A percentile compares a stretch with the other conserved stretches of the same genome.
These are phyloP conservation scores for Drosophila subpulchrella DNA, from an alignment of 1,140 invertebrate species.

Conservation along the genomic window DNA sequence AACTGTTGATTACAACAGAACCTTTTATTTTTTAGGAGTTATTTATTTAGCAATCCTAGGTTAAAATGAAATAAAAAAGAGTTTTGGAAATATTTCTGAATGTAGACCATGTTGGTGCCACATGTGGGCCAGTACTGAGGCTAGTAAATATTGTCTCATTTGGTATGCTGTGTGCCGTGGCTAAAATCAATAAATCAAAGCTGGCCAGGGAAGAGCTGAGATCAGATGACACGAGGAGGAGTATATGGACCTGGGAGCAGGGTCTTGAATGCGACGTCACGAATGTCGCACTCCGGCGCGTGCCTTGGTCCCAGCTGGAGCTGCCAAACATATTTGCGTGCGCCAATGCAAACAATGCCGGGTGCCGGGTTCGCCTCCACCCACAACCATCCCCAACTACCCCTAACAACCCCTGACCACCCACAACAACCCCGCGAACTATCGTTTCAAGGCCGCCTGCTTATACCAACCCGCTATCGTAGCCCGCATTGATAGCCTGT, in stretches of 20 bases:
- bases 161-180: conserved; percentile 69
- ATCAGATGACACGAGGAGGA: not conserved
- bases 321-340: conserved; percentile 73
- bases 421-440: conserved; percentile 5
- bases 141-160: conserved; percentile 77
- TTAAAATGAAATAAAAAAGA: not conserved
- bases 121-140: conserved; percentile 55
- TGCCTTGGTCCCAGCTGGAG: conserved; percentile 60
- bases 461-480: conserved; percentile 32
- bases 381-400: not conserved
- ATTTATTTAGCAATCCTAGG: too few species aligned
- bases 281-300: conserved; percentile 70
- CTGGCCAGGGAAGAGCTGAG: conserved; percentile 25
- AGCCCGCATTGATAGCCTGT: conserved; percentile 52
- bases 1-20: too few species aligned
- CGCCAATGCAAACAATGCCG: conserved; percentile 70
- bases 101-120: conserved; percentile 22
- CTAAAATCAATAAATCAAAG: conserved; percentile 83
- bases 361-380: not conserved
- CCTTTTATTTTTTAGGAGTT: not conserved
- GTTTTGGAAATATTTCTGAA: not conserved
- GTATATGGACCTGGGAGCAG: conserved; percentile 8
- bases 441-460: conserved; percentile 57
- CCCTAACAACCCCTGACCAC: not conserved
- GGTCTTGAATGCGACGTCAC: conserved; percentile 63